These are phyloP conservation scores for Cottus gobio DNA, from an alignment of 2,113 vertebrate genomes.

Conservation along the genomic window DNA sequence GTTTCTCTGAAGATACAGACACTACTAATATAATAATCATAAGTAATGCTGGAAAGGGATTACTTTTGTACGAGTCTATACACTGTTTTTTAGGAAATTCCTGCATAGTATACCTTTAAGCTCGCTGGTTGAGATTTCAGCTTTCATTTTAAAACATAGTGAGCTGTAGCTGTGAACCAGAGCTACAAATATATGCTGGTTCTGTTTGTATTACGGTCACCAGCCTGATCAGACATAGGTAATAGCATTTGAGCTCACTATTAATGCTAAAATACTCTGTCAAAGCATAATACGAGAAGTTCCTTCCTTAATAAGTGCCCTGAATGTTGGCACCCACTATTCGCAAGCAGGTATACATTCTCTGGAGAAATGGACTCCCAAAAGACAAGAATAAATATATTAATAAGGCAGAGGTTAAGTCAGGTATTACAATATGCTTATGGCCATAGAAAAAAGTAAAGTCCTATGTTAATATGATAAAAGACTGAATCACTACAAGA, in stretches of 20 bases:
- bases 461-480: constrained; percentile 20
- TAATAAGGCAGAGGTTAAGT: constrained; percentile 57
- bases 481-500: constrained; percentile 15
- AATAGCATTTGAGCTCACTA: constrained; percentile 13
- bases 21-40: neutral
- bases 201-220: constrained; percentile 13
- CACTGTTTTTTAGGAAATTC: neutral
- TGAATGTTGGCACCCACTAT: constrained; percentile 23
- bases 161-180: constrained; percentile 13
- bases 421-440: constrained; percentile 29
- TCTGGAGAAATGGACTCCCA: constrained; percentile 35
- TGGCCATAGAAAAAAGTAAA: neutral
- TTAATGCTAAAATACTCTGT: constrained; percentile 4
- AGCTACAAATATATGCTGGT: constrained; percentile 5
- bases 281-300: constrained; percentile 1
- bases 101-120: constrained; percentile 2
- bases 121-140: constrained; percentile 2
- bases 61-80: neutral
- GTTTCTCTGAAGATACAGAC: neutral
- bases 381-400: constrained; percentile 41
- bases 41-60: neutral
- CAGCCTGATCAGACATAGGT: constrained; percentile 14
- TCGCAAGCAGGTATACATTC: constrained; percentile 54
- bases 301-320: constrained; percentile 21
- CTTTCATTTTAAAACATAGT: neutral